A percentile compares a stretch with the other conserved stretches of the same genome.
Evolutionary conservation across 2,113 vertebrate genomes (phyloP).

Genomic region (Patagioenas fasciata): DNA sequence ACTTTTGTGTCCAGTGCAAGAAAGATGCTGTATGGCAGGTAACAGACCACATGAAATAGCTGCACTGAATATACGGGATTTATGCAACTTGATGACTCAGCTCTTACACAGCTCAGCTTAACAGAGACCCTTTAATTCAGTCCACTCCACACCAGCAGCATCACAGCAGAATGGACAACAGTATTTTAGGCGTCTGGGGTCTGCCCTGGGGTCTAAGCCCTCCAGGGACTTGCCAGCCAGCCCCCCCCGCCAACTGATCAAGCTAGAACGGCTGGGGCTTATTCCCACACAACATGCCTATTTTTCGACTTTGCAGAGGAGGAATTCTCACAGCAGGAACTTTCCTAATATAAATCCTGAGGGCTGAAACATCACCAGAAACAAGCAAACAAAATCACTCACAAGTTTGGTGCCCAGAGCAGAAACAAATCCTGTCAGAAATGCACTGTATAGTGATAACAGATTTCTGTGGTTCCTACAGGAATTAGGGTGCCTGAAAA

Average conservation of each 20-base stretch:
- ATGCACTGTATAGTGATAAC: neutral
- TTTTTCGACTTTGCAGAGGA: slow-evolving; percentile 16
- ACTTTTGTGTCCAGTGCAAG: neutral
- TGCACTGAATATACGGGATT: neutral
- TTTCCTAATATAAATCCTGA: neutral
- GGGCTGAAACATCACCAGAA: neutral
- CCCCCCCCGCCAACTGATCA: neutral
- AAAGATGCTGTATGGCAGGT: neutral
- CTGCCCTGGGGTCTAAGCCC: neutral
- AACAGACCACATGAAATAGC: neutral
- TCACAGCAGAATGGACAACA: neutral
- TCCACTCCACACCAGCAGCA: neutral
- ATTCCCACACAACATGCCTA: neutral
- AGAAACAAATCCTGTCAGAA: neutral
- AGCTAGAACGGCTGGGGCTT: neutral
- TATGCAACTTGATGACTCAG: neutral
- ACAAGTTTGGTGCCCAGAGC: neutral
- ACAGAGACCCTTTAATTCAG: neutral
- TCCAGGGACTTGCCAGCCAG: neutral
- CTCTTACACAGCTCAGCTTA: neutral
- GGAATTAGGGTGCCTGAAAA: neutral
- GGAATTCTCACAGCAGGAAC: neutral
- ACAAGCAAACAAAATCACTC: neutral
- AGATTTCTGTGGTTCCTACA: neutral
- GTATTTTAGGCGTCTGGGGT: neutral